phyloP scores from a whole-genome alignment of 2,113 vertebrate species.

The Tenrec ecaudatus region DNA sequence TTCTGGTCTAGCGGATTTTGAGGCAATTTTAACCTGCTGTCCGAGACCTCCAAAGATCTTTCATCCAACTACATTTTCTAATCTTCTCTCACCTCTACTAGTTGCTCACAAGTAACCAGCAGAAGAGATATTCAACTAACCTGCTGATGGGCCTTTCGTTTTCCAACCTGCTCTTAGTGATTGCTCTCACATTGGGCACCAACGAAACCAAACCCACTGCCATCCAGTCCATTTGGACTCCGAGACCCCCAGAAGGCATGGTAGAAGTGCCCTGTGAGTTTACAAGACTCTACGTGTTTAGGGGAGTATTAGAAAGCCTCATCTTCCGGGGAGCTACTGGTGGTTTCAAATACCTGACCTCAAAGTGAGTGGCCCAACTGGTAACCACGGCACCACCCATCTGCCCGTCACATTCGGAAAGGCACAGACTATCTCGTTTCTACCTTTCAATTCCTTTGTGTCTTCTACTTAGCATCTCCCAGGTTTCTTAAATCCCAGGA shows the following conservation, averaged over 20 bases:
- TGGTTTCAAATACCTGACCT: too few species aligned
- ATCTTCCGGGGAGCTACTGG: too few species aligned
- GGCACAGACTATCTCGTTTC: not conserved
- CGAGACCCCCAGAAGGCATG: too few species aligned
- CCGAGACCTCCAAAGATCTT: not conserved
- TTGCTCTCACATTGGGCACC: not conserved
- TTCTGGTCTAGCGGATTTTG: too few species aligned
- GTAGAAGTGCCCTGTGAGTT: too few species aligned
- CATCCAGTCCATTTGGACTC: too few species aligned
- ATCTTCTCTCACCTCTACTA: not conserved
- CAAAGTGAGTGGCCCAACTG: too few species aligned
- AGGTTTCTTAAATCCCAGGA: conserved; percentile 28
- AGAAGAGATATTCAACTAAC: not conserved
- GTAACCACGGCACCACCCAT: too few species aligned
- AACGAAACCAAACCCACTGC: too few species aligned
- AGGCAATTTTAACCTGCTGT: conserved; percentile 22
- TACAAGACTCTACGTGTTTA: too few species aligned
- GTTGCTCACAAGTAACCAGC: not conserved
- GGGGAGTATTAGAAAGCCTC: too few species aligned
- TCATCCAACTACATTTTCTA: not conserved
- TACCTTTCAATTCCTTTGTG: not conserved
- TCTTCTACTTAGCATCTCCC: not conserved
- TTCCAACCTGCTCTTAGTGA: not conserved
- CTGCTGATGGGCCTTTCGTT: not conserved
- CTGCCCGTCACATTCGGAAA: too few species aligned